Evolutionary conservation across 2,888 invertebrate genomes (phyloP).

Genomic region (Leptopilina drosophilae): DNA sequence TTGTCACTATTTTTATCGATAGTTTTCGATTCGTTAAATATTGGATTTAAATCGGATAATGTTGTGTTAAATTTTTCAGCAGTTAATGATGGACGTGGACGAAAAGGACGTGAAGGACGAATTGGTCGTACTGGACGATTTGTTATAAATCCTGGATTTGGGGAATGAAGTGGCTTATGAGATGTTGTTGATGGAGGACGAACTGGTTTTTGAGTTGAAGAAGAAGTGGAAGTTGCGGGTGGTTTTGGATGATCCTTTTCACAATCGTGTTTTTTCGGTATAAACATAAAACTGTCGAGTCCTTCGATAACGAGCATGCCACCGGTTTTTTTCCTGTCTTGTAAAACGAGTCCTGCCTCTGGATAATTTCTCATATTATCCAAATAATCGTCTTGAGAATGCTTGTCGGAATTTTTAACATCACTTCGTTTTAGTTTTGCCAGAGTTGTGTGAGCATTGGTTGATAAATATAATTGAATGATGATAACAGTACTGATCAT

Average conservation of each 20-base stretch:
- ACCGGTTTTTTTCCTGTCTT: neutral
- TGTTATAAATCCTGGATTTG: too few species aligned
- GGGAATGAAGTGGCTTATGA: too few species aligned
- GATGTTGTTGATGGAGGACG: neutral
- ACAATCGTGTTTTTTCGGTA: neutral
- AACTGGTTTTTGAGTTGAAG: neutral
- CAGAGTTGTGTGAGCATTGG: neutral
- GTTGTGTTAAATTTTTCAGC: too few species aligned
- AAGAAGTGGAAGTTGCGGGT: neutral
- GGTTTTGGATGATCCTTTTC: neutral
- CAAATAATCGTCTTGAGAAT: neutral
- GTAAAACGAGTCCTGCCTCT: neutral
- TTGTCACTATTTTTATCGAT: neutral
- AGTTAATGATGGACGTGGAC: too few species aligned
- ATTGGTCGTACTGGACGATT: too few species aligned
- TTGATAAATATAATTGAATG: neutral
- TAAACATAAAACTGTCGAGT: conserved; percentile 15
- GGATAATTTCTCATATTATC: neutral
- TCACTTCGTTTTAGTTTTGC: neutral
- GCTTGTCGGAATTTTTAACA: neutral
- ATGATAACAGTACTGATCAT: neutral
- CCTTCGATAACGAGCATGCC: conserved; percentile 15
- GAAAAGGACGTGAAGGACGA: too few species aligned
- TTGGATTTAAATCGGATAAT: neutral
- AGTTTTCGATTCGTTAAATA: neutral